phyloP scores from a whole-genome alignment of 2,888 invertebrate genomes.

The Lamproptera curius region DNA sequence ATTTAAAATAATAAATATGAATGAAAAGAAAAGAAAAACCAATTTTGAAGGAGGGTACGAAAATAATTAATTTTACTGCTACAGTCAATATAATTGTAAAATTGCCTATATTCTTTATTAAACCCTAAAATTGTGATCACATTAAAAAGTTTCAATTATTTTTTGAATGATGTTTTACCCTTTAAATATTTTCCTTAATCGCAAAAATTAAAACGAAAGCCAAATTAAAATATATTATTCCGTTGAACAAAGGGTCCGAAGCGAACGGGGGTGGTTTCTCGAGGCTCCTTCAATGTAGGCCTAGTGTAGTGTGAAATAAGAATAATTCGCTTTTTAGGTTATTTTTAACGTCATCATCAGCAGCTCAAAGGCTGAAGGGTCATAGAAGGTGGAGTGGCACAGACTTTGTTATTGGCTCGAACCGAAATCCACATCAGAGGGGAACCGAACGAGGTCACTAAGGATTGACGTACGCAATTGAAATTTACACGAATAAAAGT shows the following conservation, averaged over 20 bases:
- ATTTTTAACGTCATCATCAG: slow-evolving; percentile 61
- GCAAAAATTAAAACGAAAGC: too few relatives aligned
- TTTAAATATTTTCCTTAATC: too few relatives aligned
- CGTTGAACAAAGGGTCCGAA: slow-evolving; percentile 43
- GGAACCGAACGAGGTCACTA: slow-evolving; percentile 66
- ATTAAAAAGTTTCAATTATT: too few relatives aligned
- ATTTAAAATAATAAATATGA: too few relatives aligned
- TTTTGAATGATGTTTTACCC: too few relatives aligned
- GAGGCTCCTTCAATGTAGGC: slow-evolving; percentile 43
- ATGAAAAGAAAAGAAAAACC: too few relatives aligned
- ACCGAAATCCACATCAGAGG: slow-evolving; percentile 48
- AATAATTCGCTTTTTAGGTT: slow-evolving; percentile 60
- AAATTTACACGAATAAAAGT: slow-evolving; percentile 18
- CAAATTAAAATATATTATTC: too few relatives aligned
- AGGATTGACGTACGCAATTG: slow-evolving; percentile 23
- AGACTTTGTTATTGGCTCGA: slow-evolving; percentile 71
- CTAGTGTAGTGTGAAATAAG: slow-evolving; percentile 56
- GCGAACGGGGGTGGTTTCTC: slow-evolving; percentile 40
- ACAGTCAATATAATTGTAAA: too few relatives aligned
- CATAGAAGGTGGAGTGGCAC: slow-evolving; percentile 62
- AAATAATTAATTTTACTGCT: too few relatives aligned
- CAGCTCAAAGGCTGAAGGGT: slow-evolving; percentile 61
- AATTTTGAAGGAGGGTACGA: too few relatives aligned
- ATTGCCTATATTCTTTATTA: too few relatives aligned
- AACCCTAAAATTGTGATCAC: too few relatives aligned